Evolutionary conservation across 1,140 invertebrate species (phyloP).

Genomic region (Cotesia vestalis): DNA sequence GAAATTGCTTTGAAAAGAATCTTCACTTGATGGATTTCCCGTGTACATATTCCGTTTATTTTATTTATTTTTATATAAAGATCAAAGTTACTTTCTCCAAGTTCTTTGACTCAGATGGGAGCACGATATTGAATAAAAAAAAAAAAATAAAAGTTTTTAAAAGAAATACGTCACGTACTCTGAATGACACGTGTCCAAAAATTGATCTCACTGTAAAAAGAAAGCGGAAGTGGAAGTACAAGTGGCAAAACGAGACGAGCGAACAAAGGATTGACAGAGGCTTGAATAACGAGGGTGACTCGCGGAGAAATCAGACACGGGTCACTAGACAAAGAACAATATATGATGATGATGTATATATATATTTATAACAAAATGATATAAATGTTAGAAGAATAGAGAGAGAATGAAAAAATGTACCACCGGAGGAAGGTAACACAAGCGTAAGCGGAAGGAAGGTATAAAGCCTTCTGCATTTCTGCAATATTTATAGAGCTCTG

Average conservation of each 20-base stretch:
- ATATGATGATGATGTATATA: not conserved
- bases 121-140: not conserved
- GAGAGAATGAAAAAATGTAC: constrained; percentile 13
- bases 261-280: constrained; percentile 15
- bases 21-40: too few species aligned
- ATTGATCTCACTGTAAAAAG: not conserved
- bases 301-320: constrained; percentile 1
- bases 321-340: constrained; percentile 2
- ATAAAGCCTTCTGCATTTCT: constrained; percentile 41
- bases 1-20: too few species aligned
- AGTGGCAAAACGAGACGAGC: constrained; percentile 10
- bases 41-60: too few species aligned
- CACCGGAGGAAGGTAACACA: not conserved
- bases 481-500: constrained; percentile 49
- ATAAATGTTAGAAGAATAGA: constrained; percentile 4
- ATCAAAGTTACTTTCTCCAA: too few species aligned
- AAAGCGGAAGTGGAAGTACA: constrained; percentile 1
- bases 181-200: constrained; percentile 30
- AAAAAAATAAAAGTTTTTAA: constrained; percentile 21
- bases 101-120: too few species aligned
- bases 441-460: constrained; percentile 21
- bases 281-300: not conserved
- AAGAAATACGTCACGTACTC: constrained; percentile 25
- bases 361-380: not conserved
- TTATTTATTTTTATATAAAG: too few species aligned